Percentiles rank a stretch among this genome's conserved stretches.
These are phyloP conservation scores for Ellobius talpinus DNA, from an alignment of 2,113 vertebrate genomes.

Conservation along the genomic window DNA sequence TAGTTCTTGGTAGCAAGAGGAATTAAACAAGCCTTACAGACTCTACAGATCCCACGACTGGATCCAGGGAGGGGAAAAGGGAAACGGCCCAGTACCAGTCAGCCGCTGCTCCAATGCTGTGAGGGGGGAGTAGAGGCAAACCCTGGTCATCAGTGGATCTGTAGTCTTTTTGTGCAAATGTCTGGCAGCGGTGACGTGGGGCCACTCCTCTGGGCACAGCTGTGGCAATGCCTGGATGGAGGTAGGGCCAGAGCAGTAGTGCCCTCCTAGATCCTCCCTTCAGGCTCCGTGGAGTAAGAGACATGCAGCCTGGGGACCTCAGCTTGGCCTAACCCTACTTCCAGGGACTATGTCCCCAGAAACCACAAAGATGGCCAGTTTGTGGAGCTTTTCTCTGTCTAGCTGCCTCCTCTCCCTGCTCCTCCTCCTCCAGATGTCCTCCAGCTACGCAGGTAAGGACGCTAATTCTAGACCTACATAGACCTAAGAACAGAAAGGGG, in stretches of 20 bases:
- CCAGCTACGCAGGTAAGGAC: constrained; percentile 71
- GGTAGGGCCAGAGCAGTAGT: constrained; percentile 4
- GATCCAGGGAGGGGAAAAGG: not conserved
- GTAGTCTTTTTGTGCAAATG: constrained; percentile 78
- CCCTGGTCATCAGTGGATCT: constrained; percentile 44
- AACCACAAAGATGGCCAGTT: constrained; percentile 48
- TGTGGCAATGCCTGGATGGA: constrained; percentile 44
- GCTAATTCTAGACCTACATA: not conserved
- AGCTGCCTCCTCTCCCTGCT: constrained; percentile 36
- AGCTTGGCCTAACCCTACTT: constrained; percentile 24
- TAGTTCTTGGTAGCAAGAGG: not conserved
- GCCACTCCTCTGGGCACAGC: constrained; percentile 62
- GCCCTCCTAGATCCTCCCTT: constrained; percentile 28
- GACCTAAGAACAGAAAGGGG: not conserved
- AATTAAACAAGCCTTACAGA: not conserved
- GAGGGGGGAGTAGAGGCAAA: constrained; percentile 39
- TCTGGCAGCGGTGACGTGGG: constrained; percentile 58
- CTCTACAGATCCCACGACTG: not conserved
- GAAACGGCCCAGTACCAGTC: constrained; percentile 76
- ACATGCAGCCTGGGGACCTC: constrained; percentile 10
- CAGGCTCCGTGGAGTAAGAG: not conserved
- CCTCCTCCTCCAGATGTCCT: constrained; percentile 58
- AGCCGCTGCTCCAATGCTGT: constrained; percentile 55
- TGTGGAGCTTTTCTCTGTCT: not conserved
- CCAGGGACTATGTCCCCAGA: constrained; percentile 11